phyloP scores from a whole-genome alignment of 2,797 vertebrate species.

The Cuculus canorus region DNA sequence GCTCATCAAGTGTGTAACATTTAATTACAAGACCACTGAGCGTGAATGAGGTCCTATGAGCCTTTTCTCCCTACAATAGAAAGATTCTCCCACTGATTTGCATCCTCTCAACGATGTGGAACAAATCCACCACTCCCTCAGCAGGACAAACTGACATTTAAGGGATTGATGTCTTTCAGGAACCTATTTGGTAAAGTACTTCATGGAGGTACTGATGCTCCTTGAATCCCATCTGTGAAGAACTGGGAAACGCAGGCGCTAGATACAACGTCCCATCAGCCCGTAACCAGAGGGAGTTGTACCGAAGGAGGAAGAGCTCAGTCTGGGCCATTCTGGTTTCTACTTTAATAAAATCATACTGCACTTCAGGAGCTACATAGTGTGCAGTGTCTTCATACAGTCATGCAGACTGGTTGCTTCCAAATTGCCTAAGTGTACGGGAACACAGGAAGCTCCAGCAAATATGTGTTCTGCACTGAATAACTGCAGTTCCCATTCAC shows the following conservation, averaged over 20 bases:
- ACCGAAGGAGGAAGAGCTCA: not conserved
- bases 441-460: not conserved
- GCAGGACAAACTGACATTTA: not conserved
- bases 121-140: not conserved
- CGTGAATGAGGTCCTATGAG: conserved; percentile 25
- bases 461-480: not conserved
- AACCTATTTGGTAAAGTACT: not conserved
- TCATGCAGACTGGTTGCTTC: not conserved
- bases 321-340: not conserved
- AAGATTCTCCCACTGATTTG: not conserved
- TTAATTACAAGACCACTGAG: conserved; percentile 63
- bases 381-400: not conserved
- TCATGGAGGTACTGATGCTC: not conserved
- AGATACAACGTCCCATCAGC: not conserved
- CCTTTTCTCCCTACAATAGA: not conserved
- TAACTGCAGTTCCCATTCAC: not conserved
- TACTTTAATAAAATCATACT: not conserved
- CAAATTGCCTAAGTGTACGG: not conserved
- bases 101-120: not conserved
- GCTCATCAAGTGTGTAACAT: conserved; percentile 64
- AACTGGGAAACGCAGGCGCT: not conserved
- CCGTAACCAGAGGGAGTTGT: not conserved
- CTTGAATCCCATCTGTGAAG: not conserved
- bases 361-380: not conserved
- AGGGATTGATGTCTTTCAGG: not conserved